Conservation (phyloP, 2,888 invertebrate species). For the Heliconius charithonia region DNA sequence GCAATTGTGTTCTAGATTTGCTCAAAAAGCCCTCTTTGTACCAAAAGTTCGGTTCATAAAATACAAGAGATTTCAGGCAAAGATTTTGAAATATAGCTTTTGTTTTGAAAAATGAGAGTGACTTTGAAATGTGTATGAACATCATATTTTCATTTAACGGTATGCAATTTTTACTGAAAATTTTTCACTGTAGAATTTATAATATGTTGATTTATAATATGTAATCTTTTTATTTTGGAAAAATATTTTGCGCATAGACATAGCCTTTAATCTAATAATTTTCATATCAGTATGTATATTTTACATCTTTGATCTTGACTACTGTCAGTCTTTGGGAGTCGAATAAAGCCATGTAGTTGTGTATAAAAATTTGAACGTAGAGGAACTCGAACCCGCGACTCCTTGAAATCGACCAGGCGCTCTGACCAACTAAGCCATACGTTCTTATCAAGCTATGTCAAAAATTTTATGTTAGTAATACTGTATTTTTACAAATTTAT, state of each 20-base stretch:
- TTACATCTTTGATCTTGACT: too few relatives aligned
- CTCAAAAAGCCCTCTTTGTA: neutral
- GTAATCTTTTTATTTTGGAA: neutral
- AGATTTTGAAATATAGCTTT: conserved; percentile 27
- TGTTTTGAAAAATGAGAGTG: neutral
- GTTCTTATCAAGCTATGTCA: too few relatives aligned
- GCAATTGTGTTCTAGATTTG: neutral
- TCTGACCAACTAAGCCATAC: too few relatives aligned
- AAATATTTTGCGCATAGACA: neutral
- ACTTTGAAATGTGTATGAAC: conserved; percentile 19
- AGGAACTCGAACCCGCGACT: too few relatives aligned
- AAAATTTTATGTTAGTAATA: too few relatives aligned
- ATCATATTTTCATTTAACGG: conserved; percentile 7
- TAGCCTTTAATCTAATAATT: neutral
- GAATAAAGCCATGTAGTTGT: too few relatives aligned
- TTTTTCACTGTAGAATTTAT: neutral
- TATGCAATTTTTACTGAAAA: neutral
- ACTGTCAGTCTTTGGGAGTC: too few relatives aligned
- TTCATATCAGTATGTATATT: neutral
- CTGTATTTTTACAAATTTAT: too few relatives aligned
- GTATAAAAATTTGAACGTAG: too few relatives aligned
- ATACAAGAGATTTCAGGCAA: conserved; percentile 7
- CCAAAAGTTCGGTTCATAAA: conserved; percentile 10
- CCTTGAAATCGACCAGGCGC: too few relatives aligned
- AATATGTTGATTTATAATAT: neutral